These are phyloP conservation scores for Nomada goodeniana DNA, from an alignment of 2,888 invertebrate genomes.

Conservation along the genomic window DNA sequence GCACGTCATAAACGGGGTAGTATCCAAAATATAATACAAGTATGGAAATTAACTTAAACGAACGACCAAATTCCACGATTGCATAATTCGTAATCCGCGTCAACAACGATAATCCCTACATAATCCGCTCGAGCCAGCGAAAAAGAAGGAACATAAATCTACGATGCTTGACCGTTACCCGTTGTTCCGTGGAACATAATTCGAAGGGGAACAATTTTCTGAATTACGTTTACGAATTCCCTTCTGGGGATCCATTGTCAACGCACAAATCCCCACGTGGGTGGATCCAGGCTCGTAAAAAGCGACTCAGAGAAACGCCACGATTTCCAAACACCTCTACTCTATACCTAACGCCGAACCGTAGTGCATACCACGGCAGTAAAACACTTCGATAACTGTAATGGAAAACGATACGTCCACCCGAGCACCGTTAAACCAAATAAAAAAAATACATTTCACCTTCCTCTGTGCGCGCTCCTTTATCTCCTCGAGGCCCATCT, in stretches of 20 bases:
- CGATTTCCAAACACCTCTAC: conserved; percentile 31
- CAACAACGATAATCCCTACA: no score
- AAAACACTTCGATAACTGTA: conserved; percentile 65
- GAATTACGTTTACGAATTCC: neutral
- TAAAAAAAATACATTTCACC: neutral
- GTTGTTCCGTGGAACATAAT: neutral
- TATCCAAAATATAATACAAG: no score
- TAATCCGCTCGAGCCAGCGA: no score
- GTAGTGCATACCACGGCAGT: conserved; percentile 38
- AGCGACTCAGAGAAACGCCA: conserved; percentile 18
- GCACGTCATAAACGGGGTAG: no score
- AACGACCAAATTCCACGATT: no score
- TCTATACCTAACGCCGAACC: conserved; percentile 21
- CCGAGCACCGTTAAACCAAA: conserved; percentile 13
- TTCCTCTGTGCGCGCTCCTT: conserved; percentile 10
- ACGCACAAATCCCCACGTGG: conserved; percentile 32
- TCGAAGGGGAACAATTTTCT: neutral
- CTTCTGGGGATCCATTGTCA: conserved; percentile 12
- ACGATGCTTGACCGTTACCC: no score
- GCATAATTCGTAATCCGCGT: no score
- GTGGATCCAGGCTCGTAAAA: conserved; percentile 57
- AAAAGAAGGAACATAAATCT: no score
- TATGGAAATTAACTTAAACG: no score
- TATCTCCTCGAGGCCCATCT: conserved; percentile 8
- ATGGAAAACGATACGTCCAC: conserved; percentile 59